Base-by-base conservation (phyloP, 2,888 invertebrate species). In the Philhelius pedissequus region DNA sequence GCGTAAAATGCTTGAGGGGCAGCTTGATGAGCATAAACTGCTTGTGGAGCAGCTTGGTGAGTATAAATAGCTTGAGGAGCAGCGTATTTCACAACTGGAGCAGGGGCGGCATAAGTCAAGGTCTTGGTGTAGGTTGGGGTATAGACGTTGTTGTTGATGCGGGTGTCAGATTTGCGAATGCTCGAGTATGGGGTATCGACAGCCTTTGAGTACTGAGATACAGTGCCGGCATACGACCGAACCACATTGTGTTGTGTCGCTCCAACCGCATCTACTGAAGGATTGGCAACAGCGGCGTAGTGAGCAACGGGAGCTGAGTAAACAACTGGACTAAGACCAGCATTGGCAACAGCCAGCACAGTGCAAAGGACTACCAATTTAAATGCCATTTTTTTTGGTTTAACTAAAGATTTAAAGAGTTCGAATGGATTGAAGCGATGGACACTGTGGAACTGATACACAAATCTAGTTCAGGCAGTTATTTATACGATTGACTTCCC, bases 111-210 rank as follows among this genome's bases (percentile, higher is more conserved):
- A 73, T 87, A 86, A 11, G 87, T 70, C 9, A 87, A 40, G n/a
- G 89, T 87, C 69, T 89, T 89, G 48, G 86, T 79, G 13, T 84
- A 66, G 38, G 86, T 68, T 40, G 87, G 88, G 3, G 86, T 86
- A 64, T 86, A 86, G 8, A 86, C 87, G 13, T 86, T 88, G 88
- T 93, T 93, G 90, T 92, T 93, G 90, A 92, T 90, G 83, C 93
- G 92, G 81, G 93, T 93, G 88, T 93, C 93, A 89, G 90, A 91
- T 90, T 93, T 93, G 87, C 93, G 93, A 35, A 94, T 93, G 88
- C 93, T 93, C 86, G 94, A 93, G 92, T 93, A 94, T 71, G 94
- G 93, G 64, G 93, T 93, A 88, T 94, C 93, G 32, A 93, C 93
- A 69, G 93, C 93, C 90, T 94, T 94, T 87, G 93, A 92, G 91